Conservation (phyloP, 2,888 invertebrate species). For the Muschampia plurimacula region DNA sequence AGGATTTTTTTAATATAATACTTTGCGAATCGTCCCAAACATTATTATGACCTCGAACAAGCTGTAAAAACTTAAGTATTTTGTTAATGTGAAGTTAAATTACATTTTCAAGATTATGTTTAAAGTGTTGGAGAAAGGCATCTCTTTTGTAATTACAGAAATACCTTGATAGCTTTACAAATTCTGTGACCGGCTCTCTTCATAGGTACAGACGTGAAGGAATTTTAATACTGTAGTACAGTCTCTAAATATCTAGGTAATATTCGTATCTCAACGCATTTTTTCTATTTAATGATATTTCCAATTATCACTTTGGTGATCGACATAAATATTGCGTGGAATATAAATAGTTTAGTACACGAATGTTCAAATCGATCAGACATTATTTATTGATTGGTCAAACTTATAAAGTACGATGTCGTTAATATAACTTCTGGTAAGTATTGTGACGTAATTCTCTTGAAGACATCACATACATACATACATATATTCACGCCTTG, state of each 20-base stretch:
- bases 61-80: not conserved
- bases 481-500: too few species aligned
- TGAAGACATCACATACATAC: too few species aligned
- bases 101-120: not conserved
- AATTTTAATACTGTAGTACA: conserved; percentile 24
- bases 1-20: too few species aligned
- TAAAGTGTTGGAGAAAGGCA: conserved; percentile 11
- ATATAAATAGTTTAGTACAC: too few species aligned
- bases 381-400: not conserved
- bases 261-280: not conserved
- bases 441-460: too few species aligned
- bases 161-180: conserved; percentile 27
- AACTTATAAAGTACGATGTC: not conserved
- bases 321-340: too few species aligned
- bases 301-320: too few species aligned
- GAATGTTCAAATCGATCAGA: not conserved
- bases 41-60: too few species aligned
- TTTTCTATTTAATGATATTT: not conserved
- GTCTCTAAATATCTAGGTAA: not conserved
- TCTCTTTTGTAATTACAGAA: conserved; percentile 29
- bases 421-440: too few species aligned
- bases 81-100: not conserved
- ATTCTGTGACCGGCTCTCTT: conserved; percentile 19
- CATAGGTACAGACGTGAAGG: conserved; percentile 23
- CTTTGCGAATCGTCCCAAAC: too few species aligned